Conservation (phyloP, 37 sponge, comb jelly and placozoan species). For the Theonella swinhoei region DNA sequence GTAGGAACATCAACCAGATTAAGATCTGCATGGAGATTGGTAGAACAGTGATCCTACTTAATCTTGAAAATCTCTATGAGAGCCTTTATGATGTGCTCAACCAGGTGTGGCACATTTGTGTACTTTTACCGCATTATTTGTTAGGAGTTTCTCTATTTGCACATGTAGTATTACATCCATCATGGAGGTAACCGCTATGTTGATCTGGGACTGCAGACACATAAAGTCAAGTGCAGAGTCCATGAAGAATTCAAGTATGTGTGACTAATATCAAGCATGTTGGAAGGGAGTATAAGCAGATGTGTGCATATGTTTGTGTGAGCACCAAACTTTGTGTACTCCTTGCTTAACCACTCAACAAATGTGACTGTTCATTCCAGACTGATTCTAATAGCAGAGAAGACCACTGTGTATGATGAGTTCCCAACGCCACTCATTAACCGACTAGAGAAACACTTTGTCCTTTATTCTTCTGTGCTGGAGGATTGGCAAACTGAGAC, state of each 20-base stretch:
- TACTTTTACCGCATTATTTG: too few species aligned
- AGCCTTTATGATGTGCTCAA: slow-evolving; percentile 87
- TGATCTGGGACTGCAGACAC: slow-evolving; percentile 81
- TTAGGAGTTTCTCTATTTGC: too few species aligned
- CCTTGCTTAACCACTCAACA: background rate
- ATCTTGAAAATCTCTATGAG: slow-evolving; percentile 86
- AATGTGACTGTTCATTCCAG: slow-evolving; percentile 24
- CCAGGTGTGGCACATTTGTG: too few species aligned
- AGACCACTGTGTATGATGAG: slow-evolving; percentile 51
- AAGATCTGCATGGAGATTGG: slow-evolving; percentile 89
- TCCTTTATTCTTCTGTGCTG: slow-evolving; percentile 44
- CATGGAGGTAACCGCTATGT: slow-evolving; percentile 62
- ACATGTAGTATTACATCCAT: slow-evolving; percentile 53
- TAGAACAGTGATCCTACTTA: slow-evolving; percentile 69
- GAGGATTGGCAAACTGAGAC: background rate
- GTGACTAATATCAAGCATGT: background rate
- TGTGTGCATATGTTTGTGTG: too few species aligned
- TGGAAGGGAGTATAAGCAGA: too few species aligned
- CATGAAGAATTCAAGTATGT: slow-evolving; percentile 69
- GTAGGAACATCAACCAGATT: slow-evolving; percentile 82
- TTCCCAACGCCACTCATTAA: slow-evolving; percentile 85
- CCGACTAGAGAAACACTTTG: slow-evolving; percentile 78
- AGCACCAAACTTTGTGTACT: too few species aligned
- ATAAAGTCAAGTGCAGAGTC: slow-evolving; percentile 77
- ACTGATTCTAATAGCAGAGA: slow-evolving; percentile 56